A percentile compares a stretch with the other conserved stretches of the same genome.
phyloP scores from a whole-genome alignment of 2,888 invertebrate genomes.

The Agrochola lychnidis region DNA sequence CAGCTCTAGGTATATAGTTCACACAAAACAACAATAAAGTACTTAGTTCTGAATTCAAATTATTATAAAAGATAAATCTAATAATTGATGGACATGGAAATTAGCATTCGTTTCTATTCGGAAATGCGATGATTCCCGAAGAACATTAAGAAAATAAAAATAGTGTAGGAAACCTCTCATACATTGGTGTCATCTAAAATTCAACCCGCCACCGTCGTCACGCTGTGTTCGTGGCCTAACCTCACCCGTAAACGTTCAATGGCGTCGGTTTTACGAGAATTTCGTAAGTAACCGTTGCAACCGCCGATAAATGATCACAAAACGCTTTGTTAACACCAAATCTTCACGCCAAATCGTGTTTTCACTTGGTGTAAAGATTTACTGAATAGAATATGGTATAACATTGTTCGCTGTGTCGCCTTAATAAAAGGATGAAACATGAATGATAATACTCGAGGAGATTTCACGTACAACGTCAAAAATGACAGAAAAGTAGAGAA shows the following conservation, averaged over 20 bases:
- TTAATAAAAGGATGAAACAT: constrained; percentile 62
- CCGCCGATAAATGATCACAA: constrained; percentile 71
- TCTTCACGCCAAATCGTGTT: constrained; percentile 70
- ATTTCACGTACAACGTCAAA: constrained; percentile 50
- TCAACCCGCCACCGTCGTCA: constrained; percentile 8
- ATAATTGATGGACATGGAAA: too few relatives aligned
- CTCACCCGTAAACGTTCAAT: constrained; percentile 66
- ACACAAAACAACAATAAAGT: too few relatives aligned
- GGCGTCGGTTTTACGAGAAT: constrained; percentile 73
- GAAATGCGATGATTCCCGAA: too few relatives aligned
- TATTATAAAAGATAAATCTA: too few relatives aligned
- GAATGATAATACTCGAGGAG: constrained; percentile 49
- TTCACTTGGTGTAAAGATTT: constrained; percentile 64
- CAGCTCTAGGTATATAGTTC: too few relatives aligned
- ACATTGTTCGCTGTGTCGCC: constrained; percentile 55
- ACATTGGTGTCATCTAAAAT: neutral
- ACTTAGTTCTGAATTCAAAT: too few relatives aligned
- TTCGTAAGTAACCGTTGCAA: constrained; percentile 73
- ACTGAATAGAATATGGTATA: constrained; percentile 66
- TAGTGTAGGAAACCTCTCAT: neutral
- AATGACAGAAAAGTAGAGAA: constrained; percentile 35
- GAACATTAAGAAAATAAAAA: too few relatives aligned
- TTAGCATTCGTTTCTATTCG: too few relatives aligned
- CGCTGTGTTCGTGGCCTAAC: constrained; percentile 49
- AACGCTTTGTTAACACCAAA: constrained; percentile 68